These are phyloP conservation scores for Agrilus mali DNA, from an alignment of 2,888 invertebrate genomes.

Conservation along the genomic window DNA sequence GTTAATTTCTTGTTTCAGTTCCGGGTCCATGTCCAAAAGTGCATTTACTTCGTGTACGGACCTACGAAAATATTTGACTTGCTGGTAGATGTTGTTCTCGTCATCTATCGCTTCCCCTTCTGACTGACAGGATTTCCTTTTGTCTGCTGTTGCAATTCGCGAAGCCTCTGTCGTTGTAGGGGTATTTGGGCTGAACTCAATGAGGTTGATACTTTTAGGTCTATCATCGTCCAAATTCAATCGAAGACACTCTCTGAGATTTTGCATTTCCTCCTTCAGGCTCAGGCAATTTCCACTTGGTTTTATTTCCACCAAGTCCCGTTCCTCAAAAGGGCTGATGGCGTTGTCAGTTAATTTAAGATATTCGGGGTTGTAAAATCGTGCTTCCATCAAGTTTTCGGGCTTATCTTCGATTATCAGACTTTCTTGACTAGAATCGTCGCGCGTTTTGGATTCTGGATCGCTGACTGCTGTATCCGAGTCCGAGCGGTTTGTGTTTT, in stretches of 20 bases:
- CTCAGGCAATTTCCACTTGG: not conserved
- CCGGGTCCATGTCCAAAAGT: slow-evolving; percentile 29
- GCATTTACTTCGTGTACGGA: slow-evolving; percentile 66
- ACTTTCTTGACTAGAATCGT: slow-evolving; percentile 17
- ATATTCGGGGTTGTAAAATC: slow-evolving; percentile 9
- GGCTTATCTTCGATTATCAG: slow-evolving; percentile 11
- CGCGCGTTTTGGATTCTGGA: slow-evolving; percentile 16
- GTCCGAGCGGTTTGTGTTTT: slow-evolving; percentile 14
- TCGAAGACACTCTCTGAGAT: not conserved
- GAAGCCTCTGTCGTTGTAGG: slow-evolving; percentile 9
- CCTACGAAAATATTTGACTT: slow-evolving; percentile 59
- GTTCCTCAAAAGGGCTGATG: slow-evolving; percentile 9
- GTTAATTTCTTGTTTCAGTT: not conserved
- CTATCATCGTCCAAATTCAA: slow-evolving; percentile 7
- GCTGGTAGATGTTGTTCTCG: slow-evolving; percentile 53
- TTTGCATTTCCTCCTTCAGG: not conserved
- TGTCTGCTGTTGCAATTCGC: slow-evolving; percentile 20
- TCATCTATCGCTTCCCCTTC: slow-evolving; percentile 28
- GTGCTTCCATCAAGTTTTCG: slow-evolving; percentile 3
- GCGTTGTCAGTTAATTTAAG: slow-evolving; percentile 10
- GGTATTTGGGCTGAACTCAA: slow-evolving; percentile 25
- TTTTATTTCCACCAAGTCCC: not conserved
- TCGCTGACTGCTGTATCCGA: slow-evolving; percentile 23
- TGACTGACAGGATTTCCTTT: slow-evolving; percentile 23
- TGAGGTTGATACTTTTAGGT: slow-evolving; percentile 23